phyloP scores from a whole-genome alignment of 2,113 vertebrate species.

The Leiothrix lutea region DNA sequence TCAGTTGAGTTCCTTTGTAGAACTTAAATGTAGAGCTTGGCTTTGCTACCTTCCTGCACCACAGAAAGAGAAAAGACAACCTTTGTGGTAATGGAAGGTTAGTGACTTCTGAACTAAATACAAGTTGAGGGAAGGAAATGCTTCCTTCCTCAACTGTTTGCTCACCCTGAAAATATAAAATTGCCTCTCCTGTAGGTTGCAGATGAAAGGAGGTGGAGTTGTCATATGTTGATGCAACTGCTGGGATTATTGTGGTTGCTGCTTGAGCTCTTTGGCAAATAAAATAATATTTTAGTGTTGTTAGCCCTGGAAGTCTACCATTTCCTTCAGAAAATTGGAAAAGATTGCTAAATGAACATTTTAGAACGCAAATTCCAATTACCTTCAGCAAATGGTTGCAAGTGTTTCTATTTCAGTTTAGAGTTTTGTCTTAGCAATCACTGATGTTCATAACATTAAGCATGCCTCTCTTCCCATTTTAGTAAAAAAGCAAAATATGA shows the following conservation, averaged over 20 bases:
- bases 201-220: not conserved
- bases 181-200: not conserved
- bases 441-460: not conserved
- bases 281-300: not conserved
- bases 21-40: not conserved
- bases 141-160: not conserved
- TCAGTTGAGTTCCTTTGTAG: not conserved
- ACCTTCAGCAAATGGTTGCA: accelerated
- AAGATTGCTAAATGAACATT: not conserved
- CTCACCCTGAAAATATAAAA: not conserved
- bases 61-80: not conserved
- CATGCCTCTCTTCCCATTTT: not conserved
- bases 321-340: not conserved
- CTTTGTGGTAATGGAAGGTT: not conserved
- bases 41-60: not conserved
- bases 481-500: not conserved
- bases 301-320: not conserved
- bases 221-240: not conserved
- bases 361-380: not conserved
- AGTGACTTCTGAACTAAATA: not conserved
- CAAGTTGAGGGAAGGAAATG: not conserved
- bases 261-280: not conserved
- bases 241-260: not conserved
- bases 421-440: not conserved
- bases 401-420: not conserved